Evolutionary conservation across 2,888 invertebrate species (phyloP), one percentile per base, ranked within the genome.

Genomic region (Perdita meconis): DNA sequence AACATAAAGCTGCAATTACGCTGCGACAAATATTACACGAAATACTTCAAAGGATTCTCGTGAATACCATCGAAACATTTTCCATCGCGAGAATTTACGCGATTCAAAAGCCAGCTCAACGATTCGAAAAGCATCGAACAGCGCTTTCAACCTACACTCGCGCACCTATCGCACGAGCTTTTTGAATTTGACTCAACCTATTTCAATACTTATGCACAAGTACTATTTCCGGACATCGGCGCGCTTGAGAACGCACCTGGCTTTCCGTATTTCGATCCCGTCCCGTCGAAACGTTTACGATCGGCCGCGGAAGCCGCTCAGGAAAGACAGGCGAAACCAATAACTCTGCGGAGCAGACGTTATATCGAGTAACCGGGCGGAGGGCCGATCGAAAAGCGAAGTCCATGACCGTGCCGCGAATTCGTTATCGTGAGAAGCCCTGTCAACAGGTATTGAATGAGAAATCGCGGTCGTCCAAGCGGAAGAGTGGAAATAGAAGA

Each of bases 381-480:
- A 16, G 47, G 19, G 44, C 40, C 76, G 71, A 78, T 71, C 57
- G 67, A 55, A 73, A 47, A 47, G 10, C 19, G 70, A 64, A 65
- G 75, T 72, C 71, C 75, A 70, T 69, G 66, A 74, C 63, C 65
- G 53, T 70, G 78, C 57, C 64, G 55, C 51, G 70, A 60, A 67
- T 81, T 80, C 61, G 83, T 80, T 83, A 83, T 72, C 72, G 51
- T 61, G 67, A 53, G 61, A 68, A 56, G 44, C 57, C n/a, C 67
- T 63, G 83, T 83, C 83, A 69, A 78, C 70, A 59, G 73, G 60
- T 76, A 76, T 70, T 60, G 69, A 83, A 80, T 59, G 74, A 68
- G 69, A 67, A 71, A 74, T 75, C 66, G 71, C 38, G 44, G 61
- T 55, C 30, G 53, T 65, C 38, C 55, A 19, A 38, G 59, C 50